phyloP scores from a whole-genome alignment of 2,113 vertebrate species.

The Mobula birostris region DNA sequence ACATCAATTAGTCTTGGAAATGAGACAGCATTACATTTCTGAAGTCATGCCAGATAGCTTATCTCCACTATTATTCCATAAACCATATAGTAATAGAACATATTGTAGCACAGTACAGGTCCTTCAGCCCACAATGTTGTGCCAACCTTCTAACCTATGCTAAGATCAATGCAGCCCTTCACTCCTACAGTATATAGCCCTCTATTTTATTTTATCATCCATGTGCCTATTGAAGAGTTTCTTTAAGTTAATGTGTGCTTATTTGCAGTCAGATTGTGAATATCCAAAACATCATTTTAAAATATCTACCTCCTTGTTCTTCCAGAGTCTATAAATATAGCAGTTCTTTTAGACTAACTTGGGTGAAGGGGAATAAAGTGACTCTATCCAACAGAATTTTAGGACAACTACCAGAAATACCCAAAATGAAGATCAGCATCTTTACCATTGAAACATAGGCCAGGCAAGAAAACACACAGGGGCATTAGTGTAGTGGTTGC shows the following conservation, averaged over 20 bases:
- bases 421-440: background rate
- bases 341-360: too few species aligned
- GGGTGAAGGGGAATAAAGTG: too few species aligned
- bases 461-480: background rate
- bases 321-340: background rate
- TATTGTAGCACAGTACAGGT: too few species aligned
- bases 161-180: too few species aligned
- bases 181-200: too few species aligned
- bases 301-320: background rate
- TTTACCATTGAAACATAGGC: background rate
- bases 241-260: too few species aligned
- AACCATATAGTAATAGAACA: too few species aligned
- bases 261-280: background rate
- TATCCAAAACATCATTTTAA: background rate
- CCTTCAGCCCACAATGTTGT: too few species aligned
- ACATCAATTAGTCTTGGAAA: background rate
- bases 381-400: too few species aligned
- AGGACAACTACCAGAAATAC: background rate
- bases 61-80: background rate
- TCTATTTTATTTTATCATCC: too few species aligned
- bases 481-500: background rate
- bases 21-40: background rate
- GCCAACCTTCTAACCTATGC: too few species aligned
- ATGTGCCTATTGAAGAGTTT: too few species aligned
- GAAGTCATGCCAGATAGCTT: background rate